Base-by-base conservation (phyloP, 2,888 invertebrate species). In the Sympetrum striolatum region DNA sequence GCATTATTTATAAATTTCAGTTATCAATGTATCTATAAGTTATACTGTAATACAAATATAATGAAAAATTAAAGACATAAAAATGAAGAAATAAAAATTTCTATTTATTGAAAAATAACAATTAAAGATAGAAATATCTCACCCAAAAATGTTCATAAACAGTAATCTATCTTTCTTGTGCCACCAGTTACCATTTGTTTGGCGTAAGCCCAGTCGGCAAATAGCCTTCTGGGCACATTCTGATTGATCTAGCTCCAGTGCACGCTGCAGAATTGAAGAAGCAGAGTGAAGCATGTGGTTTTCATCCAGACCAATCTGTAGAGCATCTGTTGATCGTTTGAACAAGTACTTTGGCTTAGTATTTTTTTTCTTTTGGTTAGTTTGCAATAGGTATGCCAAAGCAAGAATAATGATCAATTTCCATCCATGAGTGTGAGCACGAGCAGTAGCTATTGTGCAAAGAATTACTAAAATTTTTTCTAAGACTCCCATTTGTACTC, bases 341-440 rank as follows among this genome's bases (percentile, higher is more conserved):
- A 58, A 86, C 8, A 86, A 37, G 37, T 37, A 60, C 37, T 86
- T 86, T 22, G 86, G 86, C 37, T 86, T 86, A n/a, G 60, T 86
- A n/a, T 86, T 86, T 12, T 64, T 64, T 15, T 86, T 86, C 60
- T 86, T 35, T 58, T 86, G 60, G 37, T 60, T 60, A 12, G 58
- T 58, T 35, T 86, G 86, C 12, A 86, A 37, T 8, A 86, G 86
- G 37, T 86, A 86, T 22, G 86, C 86, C 86, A 86, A 31, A 10
- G 22, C 86, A 31, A 86, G 86, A 5, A 86, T 86, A 12, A 86
- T 64, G 35, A 86, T 86, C 37, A 86, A 12, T 60, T 37, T 86
- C 14, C 58, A 60, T 14, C 60, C 86, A 64, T 86, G 86, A 1
- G 37, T 86, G 22, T 82, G 82, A 3, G 82, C 35, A 10, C 86